Evolutionary conservation across 1,140 invertebrate genomes (phyloP), one percentile per base, ranked within the genome.

Genomic region (Tribolium madens): DNA sequence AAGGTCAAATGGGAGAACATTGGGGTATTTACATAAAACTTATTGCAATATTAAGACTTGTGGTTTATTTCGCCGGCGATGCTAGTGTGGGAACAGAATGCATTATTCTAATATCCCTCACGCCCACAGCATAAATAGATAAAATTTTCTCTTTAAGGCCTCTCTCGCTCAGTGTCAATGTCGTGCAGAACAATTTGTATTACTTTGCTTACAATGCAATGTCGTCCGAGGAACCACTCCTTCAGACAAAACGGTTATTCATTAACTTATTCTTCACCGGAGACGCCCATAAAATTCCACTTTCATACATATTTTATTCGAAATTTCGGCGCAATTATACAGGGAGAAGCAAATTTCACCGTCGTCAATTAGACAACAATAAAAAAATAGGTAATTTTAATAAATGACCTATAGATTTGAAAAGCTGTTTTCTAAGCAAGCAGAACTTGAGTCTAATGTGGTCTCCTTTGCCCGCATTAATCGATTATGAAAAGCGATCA

Each of bases 141-240:
- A 77, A 72, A 77, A 73, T 77, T 77, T 76, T 64, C 57, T 21
- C 14, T 60, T 60, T 60, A 18, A 18, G 36, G 18, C 21, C 33
- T 60, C 69, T 72, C 75, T 5, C 21, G 21, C 21, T 26, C 18
- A 46, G 26, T 64, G 57, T 64, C 57, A 64, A 64, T 57, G 75
- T 46, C 50, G 33, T 71, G 64, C 68, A 47, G 52, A 76, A 71
- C 69, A 76, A 76, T 76, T 76, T 76, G 69, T 76, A 52, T 72
- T 76, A 60, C 31, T 76, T 72, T 42, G 69, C 69, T 52, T 57
- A 76, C 75, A 76, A 76, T 76, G 75, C 75, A 76, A 76, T 76
- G 75, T 48, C 75, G 75, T 76, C 47, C 69, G 33, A 46, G 48
- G 36, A 64, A 50, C 72, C 72, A 57, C 72, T 60, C 50, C 57